Evolutionary conservation across 2,797 vertebrate genomes (phyloP).

Genomic region (Oreochromis mossambicus): DNA sequence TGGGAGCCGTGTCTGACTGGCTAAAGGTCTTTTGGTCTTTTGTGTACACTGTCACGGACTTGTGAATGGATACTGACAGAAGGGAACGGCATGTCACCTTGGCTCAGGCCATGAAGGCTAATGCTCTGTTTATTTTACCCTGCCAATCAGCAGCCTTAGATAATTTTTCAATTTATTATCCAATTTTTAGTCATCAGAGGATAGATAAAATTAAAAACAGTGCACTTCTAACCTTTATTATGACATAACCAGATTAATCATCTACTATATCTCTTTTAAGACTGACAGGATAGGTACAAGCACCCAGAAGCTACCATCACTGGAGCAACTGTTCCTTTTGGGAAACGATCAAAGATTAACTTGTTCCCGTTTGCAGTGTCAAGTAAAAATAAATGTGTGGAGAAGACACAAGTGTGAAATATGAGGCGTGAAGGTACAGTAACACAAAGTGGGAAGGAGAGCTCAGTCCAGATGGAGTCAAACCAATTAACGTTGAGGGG

Average conservation of each 20-base stretch:
- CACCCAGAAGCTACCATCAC: background rate
- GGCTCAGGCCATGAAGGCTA: slow-evolving; percentile 10
- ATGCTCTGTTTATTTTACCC: slow-evolving; percentile 54
- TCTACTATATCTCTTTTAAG: background rate
- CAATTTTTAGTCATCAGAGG: slow-evolving; percentile 37
- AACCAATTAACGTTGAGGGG: slow-evolving; percentile 13
- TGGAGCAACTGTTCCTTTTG: background rate
- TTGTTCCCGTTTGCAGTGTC: slow-evolving; percentile 7
- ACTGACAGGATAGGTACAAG: background rate
- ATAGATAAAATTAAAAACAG: background rate
- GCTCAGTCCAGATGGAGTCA: slow-evolving; percentile 44
- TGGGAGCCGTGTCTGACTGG: slow-evolving; percentile 37
- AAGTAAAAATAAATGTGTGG: slow-evolving; percentile 52
- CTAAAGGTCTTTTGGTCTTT: slow-evolving; percentile 41
- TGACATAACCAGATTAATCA: slow-evolving; percentile 9
- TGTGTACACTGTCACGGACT: slow-evolving; percentile 39
- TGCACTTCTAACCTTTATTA: background rate
- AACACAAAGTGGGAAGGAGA: slow-evolving; percentile 19
- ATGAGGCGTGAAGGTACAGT: slow-evolving; percentile 45
- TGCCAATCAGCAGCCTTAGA: slow-evolving; percentile 43
- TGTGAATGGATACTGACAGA: slow-evolving; percentile 52
- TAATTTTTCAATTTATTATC: slow-evolving; percentile 50
- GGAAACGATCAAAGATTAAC: background rate
- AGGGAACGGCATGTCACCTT: slow-evolving; percentile 58
- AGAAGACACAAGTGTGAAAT: slow-evolving; percentile 37